phyloP scores from a whole-genome alignment of 1,140 invertebrate species.

The Drosophila kanapiae region DNA sequence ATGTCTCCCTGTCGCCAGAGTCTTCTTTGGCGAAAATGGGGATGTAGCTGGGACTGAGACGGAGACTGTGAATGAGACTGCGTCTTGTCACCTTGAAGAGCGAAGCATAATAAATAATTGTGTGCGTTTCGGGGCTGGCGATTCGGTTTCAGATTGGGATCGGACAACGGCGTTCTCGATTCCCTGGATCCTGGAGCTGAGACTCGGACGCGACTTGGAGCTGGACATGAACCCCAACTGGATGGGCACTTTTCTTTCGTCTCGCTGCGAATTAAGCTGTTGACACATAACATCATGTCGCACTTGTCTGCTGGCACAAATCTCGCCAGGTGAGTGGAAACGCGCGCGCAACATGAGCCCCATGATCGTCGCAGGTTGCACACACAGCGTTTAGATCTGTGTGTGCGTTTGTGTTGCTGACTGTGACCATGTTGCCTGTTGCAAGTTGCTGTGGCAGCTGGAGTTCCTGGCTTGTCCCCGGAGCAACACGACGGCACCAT shows the following conservation, averaged over 20 bases:
- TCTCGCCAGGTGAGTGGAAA: slow-evolving; percentile 82
- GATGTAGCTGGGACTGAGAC: background rate
- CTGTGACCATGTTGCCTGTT: slow-evolving; percentile 22
- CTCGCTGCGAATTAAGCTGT: slow-evolving; percentile 81
- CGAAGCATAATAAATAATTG: slow-evolving; percentile 47
- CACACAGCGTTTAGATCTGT: background rate
- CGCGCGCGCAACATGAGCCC: slow-evolving; percentile 78
- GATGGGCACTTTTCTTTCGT: slow-evolving; percentile 31
- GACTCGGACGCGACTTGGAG: background rate
- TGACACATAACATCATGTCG: slow-evolving; percentile 84
- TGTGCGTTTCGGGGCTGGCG: slow-evolving; percentile 40
- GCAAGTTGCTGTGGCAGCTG: slow-evolving; percentile 30
- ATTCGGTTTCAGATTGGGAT: slow-evolving; percentile 65
- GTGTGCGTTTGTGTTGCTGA: slow-evolving; percentile 18
- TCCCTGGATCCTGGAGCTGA: background rate
- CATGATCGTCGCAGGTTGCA: slow-evolving; percentile 49
- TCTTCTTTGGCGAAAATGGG: slow-evolving; percentile 1
- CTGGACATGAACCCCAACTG: slow-evolving; percentile 6
- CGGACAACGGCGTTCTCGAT: slow-evolving; percentile 51
- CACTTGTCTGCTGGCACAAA: slow-evolving; percentile 82
- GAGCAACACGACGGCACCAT: slow-evolving; percentile 49
- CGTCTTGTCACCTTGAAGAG: slow-evolving; percentile 25
- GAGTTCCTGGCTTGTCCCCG: slow-evolving; percentile 43
- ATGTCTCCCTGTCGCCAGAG: slow-evolving; percentile 6
- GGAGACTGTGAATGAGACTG: slow-evolving; percentile 1